phyloP scores from a whole-genome alignment of 2,797 vertebrate genomes.

The Chelmon rostratus region DNA sequence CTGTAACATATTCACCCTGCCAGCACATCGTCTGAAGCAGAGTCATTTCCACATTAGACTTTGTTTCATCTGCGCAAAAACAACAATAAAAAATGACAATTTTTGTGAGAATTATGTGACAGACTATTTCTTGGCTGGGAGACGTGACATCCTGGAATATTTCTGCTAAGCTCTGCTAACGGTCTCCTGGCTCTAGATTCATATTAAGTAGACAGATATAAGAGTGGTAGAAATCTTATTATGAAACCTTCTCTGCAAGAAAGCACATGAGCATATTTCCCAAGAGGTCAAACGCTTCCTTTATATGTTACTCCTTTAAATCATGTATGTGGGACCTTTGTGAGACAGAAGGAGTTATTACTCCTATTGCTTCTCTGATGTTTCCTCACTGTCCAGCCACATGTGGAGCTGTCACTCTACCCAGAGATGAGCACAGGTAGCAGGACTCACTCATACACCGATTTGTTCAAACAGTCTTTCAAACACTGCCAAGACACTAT shows the following conservation, averaged over 20 bases:
- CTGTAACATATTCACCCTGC: not conserved
- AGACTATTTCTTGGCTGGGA: not conserved
- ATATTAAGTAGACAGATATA: not conserved
- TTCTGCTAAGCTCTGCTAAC: not conserved
- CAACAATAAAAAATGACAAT: not conserved
- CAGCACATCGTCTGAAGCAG: not conserved
- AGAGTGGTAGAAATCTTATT: not conserved
- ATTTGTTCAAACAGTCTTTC: not conserved
- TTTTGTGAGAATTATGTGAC: not conserved
- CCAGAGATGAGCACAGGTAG: not conserved
- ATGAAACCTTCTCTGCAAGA: not conserved
- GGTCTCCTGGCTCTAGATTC: not conserved
- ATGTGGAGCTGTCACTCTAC: not conserved
- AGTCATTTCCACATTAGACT: not conserved
- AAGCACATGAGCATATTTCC: not conserved
- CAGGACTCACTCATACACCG: not conserved
- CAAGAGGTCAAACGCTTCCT: not conserved
- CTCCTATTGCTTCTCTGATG: not conserved
- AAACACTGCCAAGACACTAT: slow-evolving; percentile 1
- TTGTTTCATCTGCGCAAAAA: not conserved
- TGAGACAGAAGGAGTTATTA: too few species aligned
- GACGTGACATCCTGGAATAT: not conserved
- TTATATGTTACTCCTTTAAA: not conserved
- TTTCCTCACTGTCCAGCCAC: not conserved
- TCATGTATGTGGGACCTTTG: not conserved